Conservation (phyloP, 2,888 invertebrate species). For the Gandaritis pyraliata region DNA sequence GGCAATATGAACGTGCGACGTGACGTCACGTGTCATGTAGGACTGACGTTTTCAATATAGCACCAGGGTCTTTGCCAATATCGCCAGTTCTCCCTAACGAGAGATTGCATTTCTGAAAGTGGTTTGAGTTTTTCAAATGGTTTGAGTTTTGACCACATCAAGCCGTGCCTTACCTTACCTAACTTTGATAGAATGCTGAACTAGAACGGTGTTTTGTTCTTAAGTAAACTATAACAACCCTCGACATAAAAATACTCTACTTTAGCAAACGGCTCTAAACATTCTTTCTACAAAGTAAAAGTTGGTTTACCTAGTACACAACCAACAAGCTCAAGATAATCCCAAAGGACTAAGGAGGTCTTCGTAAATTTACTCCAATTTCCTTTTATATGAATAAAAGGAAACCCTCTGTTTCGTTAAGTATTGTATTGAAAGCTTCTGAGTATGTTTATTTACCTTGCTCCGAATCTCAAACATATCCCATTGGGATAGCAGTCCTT, state of each 20-base stretch:
- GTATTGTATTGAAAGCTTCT: slow-evolving; percentile 33
- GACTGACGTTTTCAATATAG: slow-evolving; percentile 56
- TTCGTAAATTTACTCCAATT: slow-evolving; percentile 23
- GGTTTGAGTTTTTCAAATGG: slow-evolving; percentile 8
- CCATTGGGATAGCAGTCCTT: slow-evolving; percentile 29
- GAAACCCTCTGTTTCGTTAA: slow-evolving; percentile 25
- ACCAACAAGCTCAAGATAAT: slow-evolving; percentile 9
- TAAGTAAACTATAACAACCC: slow-evolving; percentile 1
- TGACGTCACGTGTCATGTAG: slow-evolving; percentile 14
- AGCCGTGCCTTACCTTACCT: not conserved
- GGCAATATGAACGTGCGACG: slow-evolving; percentile 26
- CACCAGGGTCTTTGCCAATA: slow-evolving; percentile 35
- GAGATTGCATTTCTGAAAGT: slow-evolving; percentile 5
- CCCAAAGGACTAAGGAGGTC: slow-evolving; percentile 16
- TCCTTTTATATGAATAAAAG: slow-evolving; percentile 19
- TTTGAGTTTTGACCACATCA: not conserved
- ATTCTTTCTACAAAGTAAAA: slow-evolving; percentile 1
- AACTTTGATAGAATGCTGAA: not conserved
- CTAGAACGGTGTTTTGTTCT: not conserved
- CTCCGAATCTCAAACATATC: slow-evolving; percentile 31
- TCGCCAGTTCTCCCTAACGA: not conserved
- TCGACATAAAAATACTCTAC: not conserved
- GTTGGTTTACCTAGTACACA: not conserved
- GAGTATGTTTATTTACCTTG: slow-evolving; percentile 29
- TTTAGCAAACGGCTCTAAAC: not conserved